Percentiles rank a stretch among this genome's conserved stretches.
phyloP scores from a whole-genome alignment of 2,888 invertebrate genomes.

The Tiphia femorata region DNA sequence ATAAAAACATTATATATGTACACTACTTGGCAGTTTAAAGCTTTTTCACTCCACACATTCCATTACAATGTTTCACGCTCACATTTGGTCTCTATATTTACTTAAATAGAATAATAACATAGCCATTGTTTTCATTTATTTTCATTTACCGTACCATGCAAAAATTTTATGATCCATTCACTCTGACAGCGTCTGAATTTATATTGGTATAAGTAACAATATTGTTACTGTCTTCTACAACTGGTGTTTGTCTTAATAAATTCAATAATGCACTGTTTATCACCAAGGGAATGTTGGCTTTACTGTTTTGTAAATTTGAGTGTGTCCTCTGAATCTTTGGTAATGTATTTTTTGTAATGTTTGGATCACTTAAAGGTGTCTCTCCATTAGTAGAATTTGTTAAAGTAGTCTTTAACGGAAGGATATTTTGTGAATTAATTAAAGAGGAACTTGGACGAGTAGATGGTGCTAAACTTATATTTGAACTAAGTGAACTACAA shows the following conservation, averaged over 20 bases:
- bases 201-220: constrained; percentile 61
- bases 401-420: constrained; percentile 35
- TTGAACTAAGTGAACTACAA: constrained; percentile 52
- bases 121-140: no score
- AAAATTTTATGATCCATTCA: constrained; percentile 49
- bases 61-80: background rate
- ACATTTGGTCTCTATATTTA: background rate
- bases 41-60: constrained; percentile 30
- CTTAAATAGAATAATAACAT: no score
- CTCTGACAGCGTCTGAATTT: constrained; percentile 55
- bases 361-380: constrained; percentile 30
- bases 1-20: constrained; percentile 36
- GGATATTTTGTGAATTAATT: constrained; percentile 53
- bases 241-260: constrained; percentile 57
- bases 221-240: constrained; percentile 52
- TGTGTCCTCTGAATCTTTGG: constrained; percentile 55
- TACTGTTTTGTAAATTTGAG: constrained; percentile 54
- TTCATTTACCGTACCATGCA: background rate
- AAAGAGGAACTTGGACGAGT: constrained; percentile 59
- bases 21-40: constrained; percentile 46
- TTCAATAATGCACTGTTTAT: constrained; percentile 63
- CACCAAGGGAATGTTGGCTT: constrained; percentile 63
- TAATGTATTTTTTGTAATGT: constrained; percentile 34
- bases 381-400: constrained; percentile 39
- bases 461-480: constrained; percentile 47